These are phyloP conservation scores for Paramisgurnus dabryanus DNA, from an alignment of 2,113 vertebrate species.

Conservation along the genomic window DNA sequence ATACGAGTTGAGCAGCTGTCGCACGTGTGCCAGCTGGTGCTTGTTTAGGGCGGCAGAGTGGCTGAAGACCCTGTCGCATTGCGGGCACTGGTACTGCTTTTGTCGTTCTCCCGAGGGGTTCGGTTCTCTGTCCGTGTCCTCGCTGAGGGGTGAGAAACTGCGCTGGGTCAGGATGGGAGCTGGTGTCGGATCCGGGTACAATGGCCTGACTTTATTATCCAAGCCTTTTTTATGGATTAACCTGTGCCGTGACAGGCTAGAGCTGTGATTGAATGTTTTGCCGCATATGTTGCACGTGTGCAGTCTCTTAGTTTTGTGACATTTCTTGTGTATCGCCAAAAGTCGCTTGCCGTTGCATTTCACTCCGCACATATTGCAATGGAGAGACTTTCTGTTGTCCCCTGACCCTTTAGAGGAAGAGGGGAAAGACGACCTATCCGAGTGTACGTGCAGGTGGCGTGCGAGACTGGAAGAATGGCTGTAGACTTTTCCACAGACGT, in stretches of 20 bases:
- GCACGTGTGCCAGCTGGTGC: slow-evolving; percentile 77
- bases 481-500: slow-evolving; percentile 78
- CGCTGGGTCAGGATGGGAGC: slow-evolving; percentile 52
- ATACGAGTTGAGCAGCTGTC: slow-evolving; percentile 73
- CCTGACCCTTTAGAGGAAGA: slow-evolving; percentile 29
- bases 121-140: slow-evolving; percentile 56
- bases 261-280: slow-evolving; percentile 80
- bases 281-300: slow-evolving; percentile 74
- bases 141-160: slow-evolving; percentile 18
- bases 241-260: slow-evolving; percentile 77
- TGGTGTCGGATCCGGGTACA: slow-evolving; percentile 52
- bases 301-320: slow-evolving; percentile 59
- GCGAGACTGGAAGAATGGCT: slow-evolving; percentile 78
- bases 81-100: slow-evolving; percentile 66
- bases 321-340: slow-evolving; percentile 58
- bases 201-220: slow-evolving; percentile 44
- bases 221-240: slow-evolving; percentile 76
- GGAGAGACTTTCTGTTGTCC: slow-evolving; percentile 49
- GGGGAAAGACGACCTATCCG: slow-evolving; percentile 20
- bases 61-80: slow-evolving; percentile 76
- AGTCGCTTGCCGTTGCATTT: slow-evolving; percentile 54
- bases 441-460: slow-evolving; percentile 65
- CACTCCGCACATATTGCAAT: slow-evolving; percentile 54
- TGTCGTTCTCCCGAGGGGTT: not conserved
- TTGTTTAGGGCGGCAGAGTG: slow-evolving; percentile 72